Evolutionary conservation across 2,888 invertebrate species (phyloP).

Genomic region (Thalpophila matura): DNA sequence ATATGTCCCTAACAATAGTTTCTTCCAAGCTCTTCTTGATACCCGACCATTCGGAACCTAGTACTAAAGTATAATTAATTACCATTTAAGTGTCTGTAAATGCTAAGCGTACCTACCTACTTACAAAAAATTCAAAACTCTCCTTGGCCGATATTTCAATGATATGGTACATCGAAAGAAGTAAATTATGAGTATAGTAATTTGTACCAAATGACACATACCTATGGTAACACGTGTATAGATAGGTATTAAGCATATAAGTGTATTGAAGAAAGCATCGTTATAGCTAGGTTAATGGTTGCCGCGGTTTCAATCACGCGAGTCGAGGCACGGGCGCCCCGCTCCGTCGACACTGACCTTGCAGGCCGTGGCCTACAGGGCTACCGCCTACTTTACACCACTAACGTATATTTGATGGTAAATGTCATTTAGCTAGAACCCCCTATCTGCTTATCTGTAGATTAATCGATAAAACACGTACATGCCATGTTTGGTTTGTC

Average conservation of each 20-base stretch:
- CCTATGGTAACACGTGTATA: slow-evolving; percentile 19
- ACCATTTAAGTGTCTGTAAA: background rate
- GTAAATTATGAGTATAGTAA: slow-evolving; percentile 19
- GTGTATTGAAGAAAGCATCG: slow-evolving; percentile 65
- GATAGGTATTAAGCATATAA: slow-evolving; percentile 49
- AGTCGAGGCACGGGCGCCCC: slow-evolving; percentile 39
- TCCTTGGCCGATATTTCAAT: slow-evolving; percentile 13
- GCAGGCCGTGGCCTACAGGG: slow-evolving; percentile 58
- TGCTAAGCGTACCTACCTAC: background rate
- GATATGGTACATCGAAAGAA: slow-evolving; percentile 6
- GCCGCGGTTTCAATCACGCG: slow-evolving; percentile 73
- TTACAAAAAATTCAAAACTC: slow-evolving; percentile 1
- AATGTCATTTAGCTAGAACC: slow-evolving; percentile 47
- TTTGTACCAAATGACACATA: slow-evolving; percentile 31
- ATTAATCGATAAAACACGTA: slow-evolving; percentile 52
- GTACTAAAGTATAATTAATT: background rate
- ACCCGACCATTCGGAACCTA: no score
- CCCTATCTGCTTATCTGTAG: slow-evolving; percentile 46
- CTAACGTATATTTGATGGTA: slow-evolving; percentile 62
- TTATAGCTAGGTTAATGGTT: slow-evolving; percentile 67
- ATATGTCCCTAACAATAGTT: background rate
- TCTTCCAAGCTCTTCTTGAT: background rate
- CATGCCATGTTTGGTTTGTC: slow-evolving; percentile 12
- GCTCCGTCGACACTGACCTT: slow-evolving; percentile 79
- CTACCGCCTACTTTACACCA: slow-evolving; percentile 58